phyloP scores from a whole-genome alignment of 2,888 invertebrate genomes.

The Cephus nigrinus region DNA sequence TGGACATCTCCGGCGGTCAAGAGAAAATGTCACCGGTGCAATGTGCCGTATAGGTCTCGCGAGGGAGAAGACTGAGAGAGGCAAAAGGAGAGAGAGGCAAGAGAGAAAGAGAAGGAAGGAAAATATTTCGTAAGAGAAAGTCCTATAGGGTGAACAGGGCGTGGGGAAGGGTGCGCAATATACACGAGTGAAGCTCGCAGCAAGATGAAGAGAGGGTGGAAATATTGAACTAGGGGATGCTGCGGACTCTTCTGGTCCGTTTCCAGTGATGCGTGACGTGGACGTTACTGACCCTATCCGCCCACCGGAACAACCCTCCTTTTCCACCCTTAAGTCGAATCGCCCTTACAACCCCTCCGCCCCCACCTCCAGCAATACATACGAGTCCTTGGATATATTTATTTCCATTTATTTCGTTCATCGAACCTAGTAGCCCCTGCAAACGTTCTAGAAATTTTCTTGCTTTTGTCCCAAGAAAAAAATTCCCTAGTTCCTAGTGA shows the following conservation, averaged over 20 bases:
- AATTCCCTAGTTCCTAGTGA: background rate
- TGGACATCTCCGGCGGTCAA: slow-evolving; percentile 29
- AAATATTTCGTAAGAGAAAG: background rate
- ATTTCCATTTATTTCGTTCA: slow-evolving; percentile 49
- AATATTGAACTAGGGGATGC: slow-evolving; percentile 23
- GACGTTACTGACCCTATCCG: slow-evolving; percentile 49
- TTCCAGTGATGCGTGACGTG: slow-evolving; percentile 49
- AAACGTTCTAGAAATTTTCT: background rate
- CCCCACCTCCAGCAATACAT: background rate
- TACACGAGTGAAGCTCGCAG: background rate
- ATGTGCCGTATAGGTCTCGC: slow-evolving; percentile 2
- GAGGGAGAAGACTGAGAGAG: background rate
- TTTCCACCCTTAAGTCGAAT: slow-evolving; percentile 29
- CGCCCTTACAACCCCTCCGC: slow-evolving; percentile 19
- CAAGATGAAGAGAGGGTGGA: slow-evolving; percentile 11
- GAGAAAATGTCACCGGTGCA: slow-evolving; percentile 23
- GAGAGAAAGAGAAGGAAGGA: background rate
- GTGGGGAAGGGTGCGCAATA: background rate
- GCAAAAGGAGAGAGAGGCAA: background rate
- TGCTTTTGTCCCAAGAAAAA: too few species aligned
- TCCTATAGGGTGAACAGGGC: background rate
- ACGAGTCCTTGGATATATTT: slow-evolving; percentile 35
- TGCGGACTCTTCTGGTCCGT: slow-evolving; percentile 25
- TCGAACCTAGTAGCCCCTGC: slow-evolving; percentile 1
- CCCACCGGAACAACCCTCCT: slow-evolving; percentile 41